Conservation (phyloP, 1,140 invertebrate genomes). For the Tetraneura akinire region DNA sequence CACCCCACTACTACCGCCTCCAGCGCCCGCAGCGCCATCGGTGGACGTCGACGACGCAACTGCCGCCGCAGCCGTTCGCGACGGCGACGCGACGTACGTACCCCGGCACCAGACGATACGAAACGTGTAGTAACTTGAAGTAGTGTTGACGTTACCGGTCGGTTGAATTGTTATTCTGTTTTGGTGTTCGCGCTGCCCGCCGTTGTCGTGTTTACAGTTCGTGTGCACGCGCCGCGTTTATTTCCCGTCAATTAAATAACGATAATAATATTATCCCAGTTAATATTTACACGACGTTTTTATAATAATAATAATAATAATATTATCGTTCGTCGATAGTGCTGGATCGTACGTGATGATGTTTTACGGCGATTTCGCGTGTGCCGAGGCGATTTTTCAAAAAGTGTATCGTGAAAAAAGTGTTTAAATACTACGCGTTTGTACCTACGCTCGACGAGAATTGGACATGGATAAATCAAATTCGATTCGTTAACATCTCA, state of each 20-base stretch:
- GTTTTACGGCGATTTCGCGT: too few species aligned
- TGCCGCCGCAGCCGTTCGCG: neutral
- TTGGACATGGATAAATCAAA: neutral
- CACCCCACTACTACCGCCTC: neutral
- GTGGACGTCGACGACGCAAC: neutral
- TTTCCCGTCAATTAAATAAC: too few species aligned
- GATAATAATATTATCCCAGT: too few species aligned
- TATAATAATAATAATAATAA: too few species aligned
- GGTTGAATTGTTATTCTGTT: neutral
- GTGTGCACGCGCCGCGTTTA: neutral
- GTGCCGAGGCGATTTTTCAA: neutral
- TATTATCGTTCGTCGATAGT: too few species aligned
- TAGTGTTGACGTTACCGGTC: conserved; percentile 30
- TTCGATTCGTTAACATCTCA: neutral
- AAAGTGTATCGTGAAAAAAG: neutral
- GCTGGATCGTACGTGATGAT: too few species aligned
- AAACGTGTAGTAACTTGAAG: conserved; percentile 20
- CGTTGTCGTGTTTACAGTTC: neutral
- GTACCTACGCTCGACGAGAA: too few species aligned
- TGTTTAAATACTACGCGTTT: neutral
- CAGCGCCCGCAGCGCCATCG: neutral
- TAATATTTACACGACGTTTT: too few species aligned
- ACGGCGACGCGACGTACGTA: neutral
- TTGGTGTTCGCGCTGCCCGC: neutral
- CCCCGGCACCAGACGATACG: conserved; percentile 11